Evolutionary conservation across 2,113 vertebrate genomes (phyloP).

Genomic region (Salminus brasiliensis): DNA sequence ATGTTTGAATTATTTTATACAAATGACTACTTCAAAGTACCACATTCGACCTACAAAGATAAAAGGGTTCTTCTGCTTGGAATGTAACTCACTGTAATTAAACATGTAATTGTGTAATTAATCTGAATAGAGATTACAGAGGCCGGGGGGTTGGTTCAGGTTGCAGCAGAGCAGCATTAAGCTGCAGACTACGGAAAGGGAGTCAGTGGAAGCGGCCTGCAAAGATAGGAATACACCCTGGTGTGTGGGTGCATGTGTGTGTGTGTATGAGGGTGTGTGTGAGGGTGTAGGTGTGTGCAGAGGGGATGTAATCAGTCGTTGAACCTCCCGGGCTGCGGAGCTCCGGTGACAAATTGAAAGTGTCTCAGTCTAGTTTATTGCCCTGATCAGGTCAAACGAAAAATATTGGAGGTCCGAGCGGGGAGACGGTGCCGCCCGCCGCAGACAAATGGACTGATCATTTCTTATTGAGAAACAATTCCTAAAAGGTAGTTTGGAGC

Average conservation of each 20-base stretch:
- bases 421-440: slow-evolving; percentile 90
- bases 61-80: no score
- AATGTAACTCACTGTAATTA: no score
- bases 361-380: slow-evolving; percentile 91
- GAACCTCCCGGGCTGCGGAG: slow-evolving; percentile 65
- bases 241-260: slow-evolving; percentile 37
- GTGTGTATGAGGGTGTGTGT: slow-evolving; percentile 47
- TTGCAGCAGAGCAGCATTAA: no score
- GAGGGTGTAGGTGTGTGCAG: slow-evolving; percentile 40
- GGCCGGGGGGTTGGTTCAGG: no score
- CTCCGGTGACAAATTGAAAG: slow-evolving; percentile 89
- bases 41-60: no score
- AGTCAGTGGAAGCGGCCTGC: not conserved
- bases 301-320: slow-evolving; percentile 77
- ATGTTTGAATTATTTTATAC: no score
- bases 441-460: slow-evolving; percentile 98
- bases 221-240: not conserved
- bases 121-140: no score
- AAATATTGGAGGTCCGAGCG: slow-evolving; percentile 90
- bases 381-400: slow-evolving; percentile 92
- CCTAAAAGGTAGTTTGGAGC: slow-evolving; percentile 97
- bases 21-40: no score
- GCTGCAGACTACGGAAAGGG: slow-evolving; percentile 21
- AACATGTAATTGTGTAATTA: no score
- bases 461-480: slow-evolving; percentile 98